Evolutionary conservation across 2,797 vertebrate species (phyloP), one percentile per base, ranked within the genome.

Genomic region (Tangara arthus): DNA sequence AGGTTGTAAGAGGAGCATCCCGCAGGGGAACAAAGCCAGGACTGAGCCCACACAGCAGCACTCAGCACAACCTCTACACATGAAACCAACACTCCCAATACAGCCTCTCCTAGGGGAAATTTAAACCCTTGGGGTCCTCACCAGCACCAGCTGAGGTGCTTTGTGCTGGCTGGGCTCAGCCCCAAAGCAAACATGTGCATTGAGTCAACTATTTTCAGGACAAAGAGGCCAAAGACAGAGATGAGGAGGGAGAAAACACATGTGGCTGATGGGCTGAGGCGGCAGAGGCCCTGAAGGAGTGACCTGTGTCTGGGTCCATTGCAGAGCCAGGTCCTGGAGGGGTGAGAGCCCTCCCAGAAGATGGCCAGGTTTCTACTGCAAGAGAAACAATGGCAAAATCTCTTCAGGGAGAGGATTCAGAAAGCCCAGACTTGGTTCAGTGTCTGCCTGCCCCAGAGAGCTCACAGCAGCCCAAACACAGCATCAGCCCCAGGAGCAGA

Each of bases 251-350:
- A 79, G 27, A 50, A 82, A 70, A 42, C 0, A 16, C 30, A 12
- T 4, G 20, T 4, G 20, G 16, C 4, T 60, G 47, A 18, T 37
- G 32, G 44, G 34, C 22, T 0, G 2, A 55, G 39, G 3, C 12
- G 35, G 30, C 56, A 35, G 28, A 68, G 85, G 41, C 9, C 26
- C 32, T 26, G 28, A 61, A 64, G 50, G 37, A 50, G 35, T 20
- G 50, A 63, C 4, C 37, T 68, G 27, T 30, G 27, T 6, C 3
- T 1, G 6, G 37, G 2, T 37, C 34, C 47, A 17, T 0, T 30
- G 46, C 22, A 64, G 8, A 88, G 15, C 18, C 39, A 63, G 1
- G 34, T 19, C 5, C 37, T 34, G 37, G 15, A 81, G 57, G 23
- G 83, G 20, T 32, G 24, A 70, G 13, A 80, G 22, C 35, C n/a